Percentiles rank a stretch among this genome's conserved stretches.
Evolutionary conservation across 2,113 vertebrate genomes (phyloP).

Genomic region (Syngnathus typhle): DNA sequence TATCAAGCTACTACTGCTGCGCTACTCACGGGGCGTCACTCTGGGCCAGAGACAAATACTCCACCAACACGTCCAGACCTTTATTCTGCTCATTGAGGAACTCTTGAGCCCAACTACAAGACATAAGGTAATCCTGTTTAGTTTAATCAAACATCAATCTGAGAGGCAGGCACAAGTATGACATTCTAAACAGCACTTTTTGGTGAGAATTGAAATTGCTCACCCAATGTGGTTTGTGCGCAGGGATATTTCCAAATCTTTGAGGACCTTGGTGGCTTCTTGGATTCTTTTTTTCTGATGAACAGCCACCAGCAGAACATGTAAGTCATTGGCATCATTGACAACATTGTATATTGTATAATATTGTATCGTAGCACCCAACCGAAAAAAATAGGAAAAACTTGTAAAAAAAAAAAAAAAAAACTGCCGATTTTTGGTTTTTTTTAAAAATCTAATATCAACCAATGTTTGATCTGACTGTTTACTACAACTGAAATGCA

Average conservation of each 20-base stretch:
- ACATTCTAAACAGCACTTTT: background rate
- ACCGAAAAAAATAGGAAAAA: no score
- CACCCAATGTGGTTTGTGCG: conserved; percentile 97
- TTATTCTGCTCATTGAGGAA: conserved; percentile 91
- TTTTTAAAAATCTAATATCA: no score
- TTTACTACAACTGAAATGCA: background rate
- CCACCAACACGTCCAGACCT: conserved; percentile 88
- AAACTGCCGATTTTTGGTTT: no score
- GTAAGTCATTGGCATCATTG: background rate
- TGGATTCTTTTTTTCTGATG: conserved; percentile 80
- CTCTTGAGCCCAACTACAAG: conserved; percentile 80
- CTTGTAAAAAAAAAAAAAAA: no score
- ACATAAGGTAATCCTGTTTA: background rate
- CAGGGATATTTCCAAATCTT: conserved; percentile 92
- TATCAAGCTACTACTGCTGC: conserved; percentile 35
- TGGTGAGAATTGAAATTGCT: conserved; percentile 24
- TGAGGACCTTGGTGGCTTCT: conserved; percentile 89
- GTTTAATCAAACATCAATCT: no score
- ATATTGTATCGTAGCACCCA: background rate
- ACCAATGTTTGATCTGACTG: no score
- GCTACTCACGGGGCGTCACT: conserved; percentile 79
- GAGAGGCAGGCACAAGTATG: no score
- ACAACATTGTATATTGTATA: background rate
- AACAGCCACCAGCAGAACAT: conserved; percentile 6
- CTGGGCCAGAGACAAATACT: conserved; percentile 89